phyloP scores from a whole-genome alignment of 2,113 vertebrate species.

The Phoenicopterus ruber region DNA sequence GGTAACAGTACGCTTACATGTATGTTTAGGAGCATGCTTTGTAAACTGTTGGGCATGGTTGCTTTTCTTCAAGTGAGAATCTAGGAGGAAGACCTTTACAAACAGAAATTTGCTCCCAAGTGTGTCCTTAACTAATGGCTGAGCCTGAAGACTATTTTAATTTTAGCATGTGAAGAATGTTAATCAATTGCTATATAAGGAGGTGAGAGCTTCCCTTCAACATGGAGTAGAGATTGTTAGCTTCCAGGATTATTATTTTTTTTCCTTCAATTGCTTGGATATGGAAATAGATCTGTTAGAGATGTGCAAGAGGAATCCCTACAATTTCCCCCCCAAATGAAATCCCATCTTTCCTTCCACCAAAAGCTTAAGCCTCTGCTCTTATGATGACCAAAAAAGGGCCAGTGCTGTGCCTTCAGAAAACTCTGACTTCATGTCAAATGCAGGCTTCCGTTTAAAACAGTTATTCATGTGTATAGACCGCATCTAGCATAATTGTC shows the following conservation, averaged over 20 bases:
- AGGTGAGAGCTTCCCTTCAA: neutral
- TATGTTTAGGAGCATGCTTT: neutral
- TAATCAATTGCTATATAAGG: neutral
- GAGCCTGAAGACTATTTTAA: neutral
- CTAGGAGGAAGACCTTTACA: neutral
- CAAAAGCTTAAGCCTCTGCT: neutral
- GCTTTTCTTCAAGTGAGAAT: neutral
- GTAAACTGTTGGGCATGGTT: neutral
- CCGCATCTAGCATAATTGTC: neutral
- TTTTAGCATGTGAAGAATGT: neutral
- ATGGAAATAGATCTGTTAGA: neutral
- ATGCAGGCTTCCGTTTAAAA: neutral
- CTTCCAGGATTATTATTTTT: neutral
- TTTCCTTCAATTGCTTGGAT: neutral
- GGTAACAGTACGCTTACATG: neutral
- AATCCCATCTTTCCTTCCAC: neutral
- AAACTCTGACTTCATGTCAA: neutral
- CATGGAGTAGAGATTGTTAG: neutral
- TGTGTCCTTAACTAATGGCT: neutral
- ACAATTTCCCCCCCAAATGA: neutral
- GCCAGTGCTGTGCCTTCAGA: neutral
- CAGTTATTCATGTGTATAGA: conserved; percentile 10
- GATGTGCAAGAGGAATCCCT: neutral
- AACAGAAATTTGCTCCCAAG: neutral
- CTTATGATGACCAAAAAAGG: conserved; percentile 32